Percentiles rank a stretch among this genome's conserved stretches.
Evolutionary conservation across 1,140 invertebrate species (phyloP).

Genomic region (Anastrepha ludens): DNA sequence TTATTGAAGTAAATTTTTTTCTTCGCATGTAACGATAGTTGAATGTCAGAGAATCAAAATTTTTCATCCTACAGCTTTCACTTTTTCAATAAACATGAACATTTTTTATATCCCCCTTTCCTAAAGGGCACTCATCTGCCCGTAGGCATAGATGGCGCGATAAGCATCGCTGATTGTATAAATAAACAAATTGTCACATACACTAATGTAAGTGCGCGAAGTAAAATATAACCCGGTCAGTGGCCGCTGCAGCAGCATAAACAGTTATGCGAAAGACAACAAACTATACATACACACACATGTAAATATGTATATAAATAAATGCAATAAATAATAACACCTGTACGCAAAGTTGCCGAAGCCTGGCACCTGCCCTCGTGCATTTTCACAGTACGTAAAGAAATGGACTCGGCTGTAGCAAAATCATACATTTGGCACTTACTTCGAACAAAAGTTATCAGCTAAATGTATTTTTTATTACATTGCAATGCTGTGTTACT

Average conservation of each 20-base stretch:
- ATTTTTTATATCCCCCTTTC: no score
- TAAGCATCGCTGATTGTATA: slow-evolving; percentile 12
- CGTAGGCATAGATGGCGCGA: neutral
- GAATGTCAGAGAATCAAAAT: no score
- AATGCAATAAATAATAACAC: slow-evolving; percentile 41
- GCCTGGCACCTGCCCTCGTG: neutral
- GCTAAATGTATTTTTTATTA: neutral
- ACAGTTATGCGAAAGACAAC: slow-evolving; percentile 2
- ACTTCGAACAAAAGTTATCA: neutral
- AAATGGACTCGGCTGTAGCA: slow-evolving; percentile 2
- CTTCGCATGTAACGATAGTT: no score
- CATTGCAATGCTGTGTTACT: neutral
- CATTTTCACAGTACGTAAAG: neutral
- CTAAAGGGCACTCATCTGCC: neutral
- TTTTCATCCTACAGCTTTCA: no score
- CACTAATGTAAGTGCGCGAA: neutral
- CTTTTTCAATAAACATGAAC: no score
- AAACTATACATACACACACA: neutral
- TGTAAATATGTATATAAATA: slow-evolving; percentile 4
- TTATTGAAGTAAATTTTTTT: no score
- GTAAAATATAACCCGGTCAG: slow-evolving; percentile 12
- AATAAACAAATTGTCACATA: slow-evolving; percentile 48
- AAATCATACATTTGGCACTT: neutral
- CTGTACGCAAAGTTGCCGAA: slow-evolving; percentile 11
- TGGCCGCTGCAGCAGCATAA: slow-evolving; percentile 14